Evolutionary conservation across 1,140 invertebrate species (phyloP), one percentile per base, ranked within the genome.

Genomic region (Calycopis cecrops): DNA sequence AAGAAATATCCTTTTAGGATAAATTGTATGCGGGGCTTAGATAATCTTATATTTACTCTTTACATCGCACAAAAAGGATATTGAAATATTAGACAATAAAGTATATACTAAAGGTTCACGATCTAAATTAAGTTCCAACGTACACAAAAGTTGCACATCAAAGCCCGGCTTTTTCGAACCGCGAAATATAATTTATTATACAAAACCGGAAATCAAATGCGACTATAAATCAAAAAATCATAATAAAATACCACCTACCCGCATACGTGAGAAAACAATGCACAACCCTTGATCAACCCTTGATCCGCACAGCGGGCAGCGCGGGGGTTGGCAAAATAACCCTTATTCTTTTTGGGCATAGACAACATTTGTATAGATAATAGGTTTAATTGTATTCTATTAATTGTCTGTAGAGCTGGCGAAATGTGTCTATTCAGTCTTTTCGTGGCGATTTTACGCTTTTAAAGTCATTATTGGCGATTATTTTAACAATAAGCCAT

Each of bases 161-260:
- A 47, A 17, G 10, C 16, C 9, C 11, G 44, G 14, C 17, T 18
- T 21, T 21, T 44, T 42, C 16, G 28, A 17, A 3, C 56, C 59
- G 60, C 52, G 52, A 60, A 55, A 67, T 69, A 58, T 60, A 67
- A 69, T 67, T 48, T 63, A 57, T 59, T 48, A 35, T 52, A 44
- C 51, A 64, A 60, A 38, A 44, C 21, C 28, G 14, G 33, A 42
- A 53, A 53, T 53, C 40, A 42, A 53, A 9, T 35, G 38, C 14
- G 11, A 34, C 44, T 14, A 65, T 67, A 63, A 65, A 70, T 67
- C 60, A 67, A 59, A 57, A 55, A 35, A 53, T 53, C 28, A 47
- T 35, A 59, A 67, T 60, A 63, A 62, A 67, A 64, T 57, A 67
- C 66, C 66, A 66, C 67, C 69, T 69, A 65, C 70, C 76, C 68